These are phyloP conservation scores for Emys orbicularis DNA, from an alignment of 2,797 vertebrate genomes.

Conservation along the genomic window DNA sequence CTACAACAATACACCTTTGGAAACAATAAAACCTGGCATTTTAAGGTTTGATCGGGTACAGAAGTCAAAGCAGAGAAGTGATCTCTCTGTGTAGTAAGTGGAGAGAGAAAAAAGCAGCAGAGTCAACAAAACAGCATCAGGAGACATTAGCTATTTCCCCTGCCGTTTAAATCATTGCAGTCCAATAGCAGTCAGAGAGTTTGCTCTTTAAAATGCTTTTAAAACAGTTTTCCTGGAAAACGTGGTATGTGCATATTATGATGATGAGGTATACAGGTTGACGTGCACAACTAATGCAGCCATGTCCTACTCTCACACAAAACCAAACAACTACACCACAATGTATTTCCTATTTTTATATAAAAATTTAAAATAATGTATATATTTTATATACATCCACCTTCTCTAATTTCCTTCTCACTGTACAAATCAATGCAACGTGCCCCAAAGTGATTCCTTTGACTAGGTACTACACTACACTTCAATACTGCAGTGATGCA, in stretches of 20 bases:
- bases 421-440: accelerated
- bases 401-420: background rate
- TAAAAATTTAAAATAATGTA: background rate
- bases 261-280: background rate
- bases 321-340: background rate
- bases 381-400: background rate
- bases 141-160: background rate
- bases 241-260: background rate
- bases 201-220: background rate
- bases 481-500: background rate
- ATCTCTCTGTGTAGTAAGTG: slow-evolving; percentile 44
- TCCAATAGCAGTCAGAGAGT: background rate
- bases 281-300: background rate
- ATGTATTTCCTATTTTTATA: background rate
- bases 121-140: background rate
- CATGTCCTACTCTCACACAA: background rate
- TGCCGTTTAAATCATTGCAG: background rate
- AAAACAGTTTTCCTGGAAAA: background rate
- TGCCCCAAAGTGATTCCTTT: background rate
- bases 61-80: slow-evolving; percentile 45
- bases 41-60: slow-evolving; percentile 65
- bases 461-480: background rate
- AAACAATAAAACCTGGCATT: slow-evolving; percentile 46
- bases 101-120: background rate
- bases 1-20: slow-evolving; percentile 40